Evolutionary conservation across 2,113 vertebrate genomes (phyloP), one percentile per base, ranked within the genome.

Genomic region (Tor tambroides): DNA sequence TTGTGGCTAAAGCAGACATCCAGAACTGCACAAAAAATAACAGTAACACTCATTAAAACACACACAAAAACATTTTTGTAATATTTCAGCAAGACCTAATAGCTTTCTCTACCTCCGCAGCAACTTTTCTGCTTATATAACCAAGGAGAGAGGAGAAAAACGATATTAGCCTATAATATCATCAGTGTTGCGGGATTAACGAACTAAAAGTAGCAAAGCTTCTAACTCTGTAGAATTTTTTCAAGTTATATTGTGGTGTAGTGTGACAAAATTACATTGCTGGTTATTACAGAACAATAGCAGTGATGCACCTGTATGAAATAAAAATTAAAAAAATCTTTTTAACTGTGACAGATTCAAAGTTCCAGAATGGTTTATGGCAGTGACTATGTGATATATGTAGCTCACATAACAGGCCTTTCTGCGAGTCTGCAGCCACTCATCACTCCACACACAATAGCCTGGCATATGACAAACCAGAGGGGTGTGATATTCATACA

Each of bases 1-100:
- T 99, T 89, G 97, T 99, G 86, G 98, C 98, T 89, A 99, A 92
- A 38, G 98, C 98, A 1, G 98, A 99, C 98, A 99, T 99, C 98
- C 98, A 99, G 95, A 99, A 99, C 98, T 99, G 84, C 28, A 75
- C 54, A 6, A 6, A 54, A 46, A 89, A 21, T 82, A n/a, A 85
- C 81, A 87, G 65, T 83, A 15, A 80, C 78, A 12, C 61, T 38
- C 59, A 65, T 35, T 35, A 10, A 54, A 69, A 82, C 65, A 65
- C 23, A 35, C 7, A 65, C 56, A 38, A 23, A 63, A 76, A 5
- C 4, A 32, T 41, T 17, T 21, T 9, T 2, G 10, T 7, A 11
- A 28, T 30, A 56, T 79, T 7, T 79, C 23, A 75, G 23, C 1
- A 6, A 46, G 46, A 26, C 11, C 32, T 30, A 72, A 72, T 14